phyloP scores from a whole-genome alignment of 2,888 invertebrate species.

The Drosophila macrospina region DNA sequence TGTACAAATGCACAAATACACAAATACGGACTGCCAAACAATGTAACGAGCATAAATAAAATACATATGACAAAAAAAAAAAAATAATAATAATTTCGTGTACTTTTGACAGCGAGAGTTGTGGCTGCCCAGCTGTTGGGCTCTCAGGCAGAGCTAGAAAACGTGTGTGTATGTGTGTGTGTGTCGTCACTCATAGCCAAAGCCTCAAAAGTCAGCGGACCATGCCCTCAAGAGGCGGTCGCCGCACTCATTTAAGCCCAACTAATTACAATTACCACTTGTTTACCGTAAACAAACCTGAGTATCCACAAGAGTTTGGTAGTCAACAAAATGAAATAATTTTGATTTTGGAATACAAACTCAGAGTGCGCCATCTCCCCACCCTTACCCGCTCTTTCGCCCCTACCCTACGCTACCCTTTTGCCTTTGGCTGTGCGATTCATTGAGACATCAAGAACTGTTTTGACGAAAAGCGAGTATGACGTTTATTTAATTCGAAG shows the following conservation, averaged over 20 bases:
- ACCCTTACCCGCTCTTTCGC: slow-evolving; percentile 2
- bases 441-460: slow-evolving; percentile 72
- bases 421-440: slow-evolving; percentile 21
- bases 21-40: slow-evolving; percentile 41
- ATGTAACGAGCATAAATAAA: slow-evolving; percentile 49
- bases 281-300: slow-evolving; percentile 64
- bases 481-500: slow-evolving; percentile 85
- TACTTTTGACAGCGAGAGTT: slow-evolving; percentile 46
- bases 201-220: slow-evolving; percentile 13
- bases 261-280: slow-evolving; percentile 73
- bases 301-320: slow-evolving; percentile 43
- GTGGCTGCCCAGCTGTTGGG: slow-evolving; percentile 36
- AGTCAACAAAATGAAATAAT: slow-evolving; percentile 22
- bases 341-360: slow-evolving; percentile 4
- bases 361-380: background rate
- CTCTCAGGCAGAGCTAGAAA: slow-evolving; percentile 50
- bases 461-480: slow-evolving; percentile 82
- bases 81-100: slow-evolving; percentile 21
- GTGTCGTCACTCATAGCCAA: slow-evolving; percentile 31
- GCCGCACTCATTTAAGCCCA: slow-evolving; percentile 46
- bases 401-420: slow-evolving; percentile 16
- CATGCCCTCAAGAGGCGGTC: slow-evolving; percentile 40
- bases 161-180: slow-evolving; percentile 27
- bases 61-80: slow-evolving; percentile 25
- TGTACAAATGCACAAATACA: slow-evolving; percentile 58